Base-by-base conservation (phyloP, 2,888 invertebrate species). In the Caenorhabditis uteleia region DNA sequence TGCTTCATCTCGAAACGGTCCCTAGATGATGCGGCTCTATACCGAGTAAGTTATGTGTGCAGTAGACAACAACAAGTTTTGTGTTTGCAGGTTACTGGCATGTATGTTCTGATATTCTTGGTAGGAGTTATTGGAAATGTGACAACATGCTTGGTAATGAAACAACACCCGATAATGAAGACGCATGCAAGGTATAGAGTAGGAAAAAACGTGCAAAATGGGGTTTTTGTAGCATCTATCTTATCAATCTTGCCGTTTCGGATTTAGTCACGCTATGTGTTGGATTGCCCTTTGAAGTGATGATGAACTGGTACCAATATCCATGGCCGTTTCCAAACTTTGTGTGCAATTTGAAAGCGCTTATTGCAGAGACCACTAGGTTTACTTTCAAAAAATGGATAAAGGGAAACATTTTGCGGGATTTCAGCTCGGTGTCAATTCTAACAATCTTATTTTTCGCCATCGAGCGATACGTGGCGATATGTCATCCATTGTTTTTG, bases 321-420 rank as follows among this genome's bases (percentile, higher is more conserved):
- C 77, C 77, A 6, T 77, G 75, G 75, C 70, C 74, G 4, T 73
- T 74, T 39, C 77, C 77, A 29, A 72, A 75, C 49, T 69, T 68
- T 51, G 68, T 74, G 16, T 77, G 77, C 57, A 72, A 77, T 27
- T 54, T 74, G 31, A 75, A 74, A 50, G 77, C 69, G 2, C 53
- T 74, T 12, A 60, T 73, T 26, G 67, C 72, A 0, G 77, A 77
- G 46, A 77, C 77, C 3, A 77, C 77, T 7, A 72, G 57, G 70
- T 74, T 21, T 36, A n/a, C 5, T n/a, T n/a, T 5, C 8, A 14
- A 34, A 12, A 34, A 3, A 23, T 23, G 31, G 16, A 5, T 3
- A 20, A 4, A 27, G 21, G 20, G n/a, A 5, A 6, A 18, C 20
- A 34, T 34, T 34, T 34, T 34, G 8, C n/a, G 2, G 20, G 40